Conservation (phyloP, 2,797 vertebrate species). For the Oophaga sylvatica region DNA sequence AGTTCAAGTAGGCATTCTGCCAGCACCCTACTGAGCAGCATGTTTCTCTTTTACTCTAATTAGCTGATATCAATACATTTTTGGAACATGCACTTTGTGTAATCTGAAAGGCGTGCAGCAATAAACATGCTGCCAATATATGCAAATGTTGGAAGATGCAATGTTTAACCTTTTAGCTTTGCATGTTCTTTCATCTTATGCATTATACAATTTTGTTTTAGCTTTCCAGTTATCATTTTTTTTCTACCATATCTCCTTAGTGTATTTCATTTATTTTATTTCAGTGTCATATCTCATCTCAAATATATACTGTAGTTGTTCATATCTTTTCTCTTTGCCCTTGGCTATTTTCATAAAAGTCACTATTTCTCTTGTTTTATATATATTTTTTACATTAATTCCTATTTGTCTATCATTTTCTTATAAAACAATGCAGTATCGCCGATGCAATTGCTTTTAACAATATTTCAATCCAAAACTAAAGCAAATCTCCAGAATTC, state of each 20-base stretch:
- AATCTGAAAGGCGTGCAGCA: conserved; percentile 45
- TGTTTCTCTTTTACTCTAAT: conserved; percentile 15
- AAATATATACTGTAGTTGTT: too few species aligned
- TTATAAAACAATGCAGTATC: neutral
- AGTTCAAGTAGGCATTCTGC: neutral
- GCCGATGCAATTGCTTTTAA: neutral
- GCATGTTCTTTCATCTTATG: neutral
- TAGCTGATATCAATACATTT: conserved; percentile 25
- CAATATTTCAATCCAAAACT: neutral
- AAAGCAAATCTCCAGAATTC: neutral
- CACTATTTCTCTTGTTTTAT: neutral
- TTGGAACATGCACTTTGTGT: conserved; percentile 31
- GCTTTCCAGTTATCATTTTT: neutral
- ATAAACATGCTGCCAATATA: conserved; percentile 41
- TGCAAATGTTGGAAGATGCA: conserved; percentile 30
- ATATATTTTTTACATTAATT: neutral
- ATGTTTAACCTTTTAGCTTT: conserved; percentile 7
- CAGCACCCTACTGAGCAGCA: neutral
- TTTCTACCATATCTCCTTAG: neutral
- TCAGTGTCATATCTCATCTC: too few species aligned
- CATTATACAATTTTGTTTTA: neutral
- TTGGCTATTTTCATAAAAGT: neutral
- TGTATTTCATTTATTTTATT: neutral
- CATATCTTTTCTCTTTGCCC: conserved; percentile 5
- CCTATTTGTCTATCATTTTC: neutral